phyloP scores from a whole-genome alignment of 2,113 vertebrate species.

The Pao palembangensis region DNA sequence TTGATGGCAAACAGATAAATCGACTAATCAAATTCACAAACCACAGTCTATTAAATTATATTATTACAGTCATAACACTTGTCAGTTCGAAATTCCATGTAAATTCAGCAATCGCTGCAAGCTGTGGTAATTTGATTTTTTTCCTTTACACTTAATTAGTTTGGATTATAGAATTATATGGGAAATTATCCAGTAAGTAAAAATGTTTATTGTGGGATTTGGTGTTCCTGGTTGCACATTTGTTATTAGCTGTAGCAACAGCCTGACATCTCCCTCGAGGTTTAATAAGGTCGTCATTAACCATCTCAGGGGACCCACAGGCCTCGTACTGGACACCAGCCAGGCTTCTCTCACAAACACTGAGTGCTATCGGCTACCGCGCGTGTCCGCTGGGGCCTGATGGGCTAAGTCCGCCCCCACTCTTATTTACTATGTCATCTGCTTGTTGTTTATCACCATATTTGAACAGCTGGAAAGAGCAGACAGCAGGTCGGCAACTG shows the following conservation, averaged over 20 bases:
- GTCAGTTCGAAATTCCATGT: no score
- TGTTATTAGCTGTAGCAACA: background rate
- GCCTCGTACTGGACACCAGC: conserved; percentile 8
- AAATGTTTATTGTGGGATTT: background rate
- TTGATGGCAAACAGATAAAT: no score
- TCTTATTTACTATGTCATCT: conserved; percentile 36
- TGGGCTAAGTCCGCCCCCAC: conserved; percentile 23
- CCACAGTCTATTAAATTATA: no score
- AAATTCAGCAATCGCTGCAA: no score
- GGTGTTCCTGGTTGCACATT: background rate
- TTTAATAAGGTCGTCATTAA: conserved; percentile 13
- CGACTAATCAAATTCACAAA: no score
- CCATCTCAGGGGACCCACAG: conserved; percentile 2
- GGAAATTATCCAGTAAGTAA: no score
- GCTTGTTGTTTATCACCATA: conserved; percentile 36
- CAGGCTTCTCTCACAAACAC: background rate
- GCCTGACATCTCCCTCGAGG: background rate
- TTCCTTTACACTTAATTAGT: no score
- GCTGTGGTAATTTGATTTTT: no score
- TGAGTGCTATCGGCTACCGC: conserved; percentile 16
- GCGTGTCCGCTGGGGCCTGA: background rate
- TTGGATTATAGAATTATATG: no score
- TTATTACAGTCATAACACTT: no score
- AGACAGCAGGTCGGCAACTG: conserved; percentile 42
- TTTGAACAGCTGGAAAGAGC: conserved; percentile 65